Percentiles rank a stretch among this genome's conserved stretches.
phyloP scores from a whole-genome alignment of 2,797 vertebrate genomes.

The Tympanoctomys barrerae region DNA sequence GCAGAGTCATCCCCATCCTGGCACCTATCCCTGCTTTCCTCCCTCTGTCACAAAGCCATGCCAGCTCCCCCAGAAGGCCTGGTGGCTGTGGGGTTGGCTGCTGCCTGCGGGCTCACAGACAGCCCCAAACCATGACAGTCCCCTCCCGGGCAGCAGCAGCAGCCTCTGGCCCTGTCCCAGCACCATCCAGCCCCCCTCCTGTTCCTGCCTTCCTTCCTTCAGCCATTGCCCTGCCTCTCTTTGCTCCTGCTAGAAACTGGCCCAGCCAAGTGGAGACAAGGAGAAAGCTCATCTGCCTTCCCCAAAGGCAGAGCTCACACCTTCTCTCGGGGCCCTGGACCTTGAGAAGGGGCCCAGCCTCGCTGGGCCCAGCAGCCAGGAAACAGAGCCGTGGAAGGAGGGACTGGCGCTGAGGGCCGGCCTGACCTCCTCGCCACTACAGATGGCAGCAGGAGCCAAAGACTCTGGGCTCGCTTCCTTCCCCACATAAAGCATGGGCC shows the following conservation, averaged over 20 bases:
- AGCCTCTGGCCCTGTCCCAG: not conserved
- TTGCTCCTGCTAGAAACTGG: slow-evolving; percentile 13
- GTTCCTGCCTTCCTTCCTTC: not conserved
- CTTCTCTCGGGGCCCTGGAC: not conserved
- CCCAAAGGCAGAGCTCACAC: not conserved
- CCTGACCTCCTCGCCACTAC: not conserved
- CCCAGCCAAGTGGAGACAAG: not conserved
- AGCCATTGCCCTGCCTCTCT: not conserved
- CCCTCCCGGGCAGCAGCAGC: rapidly evolving
- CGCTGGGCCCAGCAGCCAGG: not conserved
- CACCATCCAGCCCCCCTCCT: not conserved
- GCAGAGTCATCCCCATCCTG: not conserved
- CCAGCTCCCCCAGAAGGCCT: not conserved
- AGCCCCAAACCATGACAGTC: not conserved
- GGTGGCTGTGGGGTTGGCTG: slow-evolving; percentile 29
- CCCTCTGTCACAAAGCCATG: not conserved
- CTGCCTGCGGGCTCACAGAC: not conserved
- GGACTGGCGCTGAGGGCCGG: not conserved
- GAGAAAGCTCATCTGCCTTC: not conserved
- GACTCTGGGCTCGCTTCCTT: not conserved
- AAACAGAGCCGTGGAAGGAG: not conserved
- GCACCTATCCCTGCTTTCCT: not conserved
- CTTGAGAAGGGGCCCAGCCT: not conserved
- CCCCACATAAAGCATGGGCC: not conserved
- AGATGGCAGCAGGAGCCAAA: not conserved